Evolutionary conservation across 2,797 vertebrate genomes (phyloP).

Genomic region (Brachyalestes nurse): DNA sequence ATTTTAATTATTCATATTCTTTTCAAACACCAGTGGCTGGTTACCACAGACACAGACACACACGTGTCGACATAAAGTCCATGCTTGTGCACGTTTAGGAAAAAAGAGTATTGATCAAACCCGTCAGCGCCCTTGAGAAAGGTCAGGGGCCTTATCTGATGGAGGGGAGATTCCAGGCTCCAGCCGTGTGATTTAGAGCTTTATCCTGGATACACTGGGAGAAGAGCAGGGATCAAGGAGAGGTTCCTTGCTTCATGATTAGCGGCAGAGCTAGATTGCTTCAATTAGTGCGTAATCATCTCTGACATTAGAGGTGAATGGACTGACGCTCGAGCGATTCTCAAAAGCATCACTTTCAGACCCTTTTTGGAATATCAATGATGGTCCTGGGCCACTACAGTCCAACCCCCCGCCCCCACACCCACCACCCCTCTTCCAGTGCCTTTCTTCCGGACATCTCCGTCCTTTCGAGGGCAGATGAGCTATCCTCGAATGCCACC

Average conservation of each 20-base stretch:
- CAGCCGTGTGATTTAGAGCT: constrained; percentile 67
- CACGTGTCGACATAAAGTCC: constrained; percentile 8
- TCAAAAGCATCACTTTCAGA: constrained; percentile 67
- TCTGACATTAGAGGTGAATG: constrained; percentile 74
- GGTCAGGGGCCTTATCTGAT: constrained; percentile 9
- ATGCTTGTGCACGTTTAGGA: neutral
- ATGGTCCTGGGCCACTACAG: constrained; percentile 15
- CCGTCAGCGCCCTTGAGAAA: constrained; percentile 33
- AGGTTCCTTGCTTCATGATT: constrained; percentile 67
- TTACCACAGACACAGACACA: no score
- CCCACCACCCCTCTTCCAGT: constrained; percentile 29
- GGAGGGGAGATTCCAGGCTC: constrained; percentile 33
- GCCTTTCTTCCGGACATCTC: constrained; percentile 62
- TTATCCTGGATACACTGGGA: constrained; percentile 55
- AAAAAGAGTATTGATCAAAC: neutral
- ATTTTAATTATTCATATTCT: no score
- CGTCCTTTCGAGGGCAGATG: constrained; percentile 69
- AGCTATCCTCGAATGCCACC: constrained; percentile 25
- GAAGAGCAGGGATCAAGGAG: constrained; percentile 65
- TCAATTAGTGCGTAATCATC: constrained; percentile 74
- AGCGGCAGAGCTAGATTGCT: constrained; percentile 67
- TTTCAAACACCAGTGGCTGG: no score
- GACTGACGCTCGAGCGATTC: constrained; percentile 68
- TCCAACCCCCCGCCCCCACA: constrained; percentile 6
- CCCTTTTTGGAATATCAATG: constrained; percentile 31